Base-by-base conservation (phyloP, 2,888 invertebrate species). In the Cheilosia impressa region DNA sequence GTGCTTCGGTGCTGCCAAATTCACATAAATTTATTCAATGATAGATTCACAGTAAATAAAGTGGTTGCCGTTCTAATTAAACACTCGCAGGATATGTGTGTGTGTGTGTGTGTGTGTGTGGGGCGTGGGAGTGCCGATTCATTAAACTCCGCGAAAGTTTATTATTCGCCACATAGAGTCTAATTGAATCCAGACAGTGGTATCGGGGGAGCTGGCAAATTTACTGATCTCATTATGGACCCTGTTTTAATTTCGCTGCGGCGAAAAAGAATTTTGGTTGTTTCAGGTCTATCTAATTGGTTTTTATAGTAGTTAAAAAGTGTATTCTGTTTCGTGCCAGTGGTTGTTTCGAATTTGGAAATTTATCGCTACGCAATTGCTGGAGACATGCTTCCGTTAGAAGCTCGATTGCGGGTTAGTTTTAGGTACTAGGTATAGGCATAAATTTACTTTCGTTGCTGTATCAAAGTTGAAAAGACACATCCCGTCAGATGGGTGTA, bases 1-100 rank as follows among this genome's bases (percentile, higher is more conserved):
- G 41, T 53, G 58, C 68, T 65, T 76, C 34, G 4, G 52, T 41
- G 50, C 57, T 76, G 66, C 66, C 47, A 58, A 76, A 58, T 34
- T 31, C 31, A 57, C 58, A 76, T 53, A 68, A 68, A 60, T 76
- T 76, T 68, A 76, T 76, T 76, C 68, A 76, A 68, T 76, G 68
- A 76, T 60, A 76, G 66, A 76, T 76, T 76, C 58, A 68, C 52
- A 52, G 76, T 60, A 76, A 68, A 76, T 76, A 68, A 76, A 76
- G 58, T 55, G 76, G 76, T 68, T 76, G 22, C 38, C 45, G 41
- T 68, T 50, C 24, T 66, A 76, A 66, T 76, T 66, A 76, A 76
- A 60, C 53, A 38, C 68, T 68, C 58, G 63, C 31, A n/a, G 13
- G 31, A 4, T 9, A 10, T n/a, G 4, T 53, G 27, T 22, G 9